These are phyloP conservation scores for Aphelocoma californica DNA, from an alignment of 2,797 vertebrate genomes.

Conservation along the genomic window DNA sequence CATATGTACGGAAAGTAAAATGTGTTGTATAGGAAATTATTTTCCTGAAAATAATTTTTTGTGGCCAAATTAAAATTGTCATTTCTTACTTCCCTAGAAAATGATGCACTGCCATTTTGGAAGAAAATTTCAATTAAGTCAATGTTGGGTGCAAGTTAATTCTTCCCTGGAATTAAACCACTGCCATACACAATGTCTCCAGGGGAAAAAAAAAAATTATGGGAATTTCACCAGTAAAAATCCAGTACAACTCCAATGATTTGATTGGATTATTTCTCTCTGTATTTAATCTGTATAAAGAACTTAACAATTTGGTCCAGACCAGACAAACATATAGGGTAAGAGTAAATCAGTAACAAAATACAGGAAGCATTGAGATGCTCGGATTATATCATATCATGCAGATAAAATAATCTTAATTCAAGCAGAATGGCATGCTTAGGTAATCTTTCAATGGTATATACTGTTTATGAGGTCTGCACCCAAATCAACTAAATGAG, in stretches of 20 bases:
- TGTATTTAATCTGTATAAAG: not conserved
- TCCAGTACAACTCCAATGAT: not conserved
- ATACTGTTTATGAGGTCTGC: not conserved
- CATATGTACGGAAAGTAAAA: not conserved
- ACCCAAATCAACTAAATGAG: not conserved
- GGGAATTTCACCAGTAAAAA: not conserved
- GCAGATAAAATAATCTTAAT: not conserved
- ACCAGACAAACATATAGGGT: not conserved
- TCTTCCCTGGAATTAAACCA: not conserved
- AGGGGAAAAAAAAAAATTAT: not conserved
- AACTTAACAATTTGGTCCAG: not conserved
- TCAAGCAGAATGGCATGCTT: not conserved
- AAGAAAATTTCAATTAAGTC: not conserved
- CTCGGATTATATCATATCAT: not conserved
- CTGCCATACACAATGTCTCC: not conserved
- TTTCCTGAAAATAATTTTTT: not conserved
- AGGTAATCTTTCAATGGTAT: not conserved
- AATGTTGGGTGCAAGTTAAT: not conserved
- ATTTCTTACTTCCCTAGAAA: slow-evolving; percentile 15
- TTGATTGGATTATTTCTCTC: not conserved
- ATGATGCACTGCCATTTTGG: not conserved
- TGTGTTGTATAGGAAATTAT: not conserved
- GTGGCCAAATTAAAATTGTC: not conserved
- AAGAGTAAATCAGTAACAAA: not conserved
- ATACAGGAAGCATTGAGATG: not conserved